Percentiles rank a stretch among this genome's conserved stretches.
Conservation (phyloP, 2,797 vertebrate genomes). For the Thripadectes ignobilis region DNA sequence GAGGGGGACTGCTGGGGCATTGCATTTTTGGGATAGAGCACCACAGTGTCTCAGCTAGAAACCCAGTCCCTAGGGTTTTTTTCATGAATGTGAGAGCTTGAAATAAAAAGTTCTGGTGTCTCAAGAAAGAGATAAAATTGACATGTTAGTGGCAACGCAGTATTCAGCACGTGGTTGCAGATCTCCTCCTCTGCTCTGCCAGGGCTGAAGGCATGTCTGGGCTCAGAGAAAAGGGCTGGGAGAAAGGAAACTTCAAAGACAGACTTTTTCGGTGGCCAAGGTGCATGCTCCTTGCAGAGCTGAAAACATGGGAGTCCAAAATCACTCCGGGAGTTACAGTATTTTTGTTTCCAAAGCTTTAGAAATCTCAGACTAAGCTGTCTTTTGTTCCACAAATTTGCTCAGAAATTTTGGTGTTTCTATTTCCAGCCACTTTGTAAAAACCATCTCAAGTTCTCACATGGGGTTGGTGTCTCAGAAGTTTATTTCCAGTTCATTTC, state of each 20-base stretch:
- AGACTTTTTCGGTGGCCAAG: background rate
- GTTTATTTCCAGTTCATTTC: background rate
- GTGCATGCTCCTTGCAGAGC: background rate
- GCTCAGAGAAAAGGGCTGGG: background rate
- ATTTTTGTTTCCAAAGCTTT: background rate
- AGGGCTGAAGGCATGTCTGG: background rate
- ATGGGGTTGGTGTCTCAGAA: background rate
- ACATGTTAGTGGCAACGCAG: rapidly evolving
- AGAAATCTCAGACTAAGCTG: background rate
- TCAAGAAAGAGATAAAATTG: background rate
- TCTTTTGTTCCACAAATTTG: background rate
- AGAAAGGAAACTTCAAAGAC: background rate
- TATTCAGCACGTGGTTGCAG: background rate
- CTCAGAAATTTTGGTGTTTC: background rate
- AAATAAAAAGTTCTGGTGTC: background rate
- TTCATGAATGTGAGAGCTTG: background rate
- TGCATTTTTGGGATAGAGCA: background rate
- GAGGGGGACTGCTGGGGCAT: background rate
- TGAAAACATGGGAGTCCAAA: background rate
- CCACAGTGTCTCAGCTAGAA: background rate
- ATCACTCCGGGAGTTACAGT: background rate
- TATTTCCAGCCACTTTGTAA: background rate
- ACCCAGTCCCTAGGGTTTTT: background rate
- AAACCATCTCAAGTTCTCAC: background rate
- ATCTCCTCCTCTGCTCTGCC: background rate